These are phyloP conservation scores for Orchesella cincta DNA, from an alignment of 1,140 invertebrate species.

Conservation along the genomic window DNA sequence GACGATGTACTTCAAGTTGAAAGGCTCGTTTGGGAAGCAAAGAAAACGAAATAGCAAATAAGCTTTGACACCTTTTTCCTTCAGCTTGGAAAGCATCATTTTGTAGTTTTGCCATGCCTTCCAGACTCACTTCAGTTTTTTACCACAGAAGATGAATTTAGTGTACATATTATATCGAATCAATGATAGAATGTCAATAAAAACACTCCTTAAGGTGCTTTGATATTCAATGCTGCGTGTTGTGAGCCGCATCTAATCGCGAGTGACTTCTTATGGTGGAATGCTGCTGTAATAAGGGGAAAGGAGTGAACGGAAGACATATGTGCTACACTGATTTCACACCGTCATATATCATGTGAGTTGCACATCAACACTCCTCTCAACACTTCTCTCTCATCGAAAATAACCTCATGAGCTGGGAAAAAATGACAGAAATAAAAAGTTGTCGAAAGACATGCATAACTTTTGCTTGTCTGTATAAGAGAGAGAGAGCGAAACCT, in stretches of 20 bases:
- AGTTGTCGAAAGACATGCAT: neutral
- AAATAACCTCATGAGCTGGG: neutral
- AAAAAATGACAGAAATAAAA: too few relatives aligned
- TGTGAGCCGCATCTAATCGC: too few relatives aligned
- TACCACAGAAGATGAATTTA: neutral
- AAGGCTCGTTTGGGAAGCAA: neutral
- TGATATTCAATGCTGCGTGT: too few relatives aligned
- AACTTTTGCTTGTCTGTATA: neutral
- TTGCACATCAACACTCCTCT: neutral
- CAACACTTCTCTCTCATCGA: slow-evolving; percentile 11
- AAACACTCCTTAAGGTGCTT: too few relatives aligned
- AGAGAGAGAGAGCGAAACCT: neutral
- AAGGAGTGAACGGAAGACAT: too few relatives aligned
- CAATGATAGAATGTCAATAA: neutral
- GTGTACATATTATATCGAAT: neutral
- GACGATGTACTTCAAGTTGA: neutral
- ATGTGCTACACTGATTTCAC: neutral
- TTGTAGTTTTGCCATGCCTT: too few relatives aligned
- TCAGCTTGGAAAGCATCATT: neutral
- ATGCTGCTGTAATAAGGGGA: too few relatives aligned
- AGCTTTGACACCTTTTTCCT: neutral
- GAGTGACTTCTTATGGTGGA: too few relatives aligned
- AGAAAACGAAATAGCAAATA: neutral
- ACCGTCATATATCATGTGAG: too few relatives aligned
- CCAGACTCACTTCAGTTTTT: too few relatives aligned